These are phyloP conservation scores for Apistogramma diplotaenia DNA, from an alignment of 2,113 vertebrate genomes.

Conservation along the genomic window DNA sequence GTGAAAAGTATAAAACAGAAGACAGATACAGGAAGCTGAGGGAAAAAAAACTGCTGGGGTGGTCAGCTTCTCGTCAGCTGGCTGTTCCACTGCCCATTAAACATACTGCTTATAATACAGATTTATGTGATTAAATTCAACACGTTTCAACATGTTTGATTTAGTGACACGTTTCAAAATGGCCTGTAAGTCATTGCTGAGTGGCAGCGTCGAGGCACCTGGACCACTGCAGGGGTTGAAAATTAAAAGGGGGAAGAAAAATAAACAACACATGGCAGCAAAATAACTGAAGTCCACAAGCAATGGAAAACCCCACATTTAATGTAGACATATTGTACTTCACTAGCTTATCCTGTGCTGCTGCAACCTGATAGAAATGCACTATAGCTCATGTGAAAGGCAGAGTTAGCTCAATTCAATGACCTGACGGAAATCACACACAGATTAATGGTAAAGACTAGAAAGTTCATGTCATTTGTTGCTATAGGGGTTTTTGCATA, in stretches of 20 bases:
- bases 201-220: background rate
- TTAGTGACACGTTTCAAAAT: background rate
- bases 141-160: background rate
- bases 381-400: conserved; percentile 51
- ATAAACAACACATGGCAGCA: background rate
- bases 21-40: background rate
- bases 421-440: conserved; percentile 55
- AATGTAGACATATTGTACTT: conserved; percentile 26
- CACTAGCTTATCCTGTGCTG: conserved; percentile 66
- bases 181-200: background rate
- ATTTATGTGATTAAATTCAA: background rate
- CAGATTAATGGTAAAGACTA: conserved; percentile 60
- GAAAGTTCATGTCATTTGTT: conserved; percentile 53
- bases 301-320: background rate
- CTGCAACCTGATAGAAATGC: conserved; percentile 62
- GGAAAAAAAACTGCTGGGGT: background rate
- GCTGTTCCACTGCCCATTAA: background rate
- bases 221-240: conserved; percentile 11
- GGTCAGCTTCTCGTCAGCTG: background rate
- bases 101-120: background rate
- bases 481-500: conserved; percentile 64
- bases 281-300: conserved; percentile 14
- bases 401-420: conserved; percentile 55
- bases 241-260: background rate
- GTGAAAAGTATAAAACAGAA: background rate